Base-by-base conservation (phyloP, 2,888 invertebrate genomes). In the Bugula neritina region DNA sequence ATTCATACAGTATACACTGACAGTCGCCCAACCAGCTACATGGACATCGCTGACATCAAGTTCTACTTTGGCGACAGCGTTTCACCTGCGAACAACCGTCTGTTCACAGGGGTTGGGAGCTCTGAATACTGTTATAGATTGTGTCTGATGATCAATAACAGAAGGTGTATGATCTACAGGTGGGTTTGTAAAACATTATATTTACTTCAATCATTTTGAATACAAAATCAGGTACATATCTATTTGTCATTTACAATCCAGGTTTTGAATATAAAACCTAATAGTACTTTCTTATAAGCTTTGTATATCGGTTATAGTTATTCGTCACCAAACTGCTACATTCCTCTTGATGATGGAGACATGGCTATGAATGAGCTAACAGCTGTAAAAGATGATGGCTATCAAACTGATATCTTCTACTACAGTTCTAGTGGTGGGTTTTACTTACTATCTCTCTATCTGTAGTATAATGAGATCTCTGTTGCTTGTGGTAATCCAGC, bases 91-190 rank as follows among this genome's bases (percentile, higher is more conserved):
- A n/a, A 31, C 5, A 34, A 63, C 63, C 31, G 13, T 31, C 27
- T 3, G 63, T 27, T 63, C 13, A 25, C 27, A 3, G 63, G 63
- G 10, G 63, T 63, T 2, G n/a, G 5, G 1, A 63, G 63, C 31
- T 10, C 63, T 31, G 25, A 29, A 31, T 27, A 63, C 31, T 63
- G 63, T 34, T 63, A 63, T 27, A 63, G 63, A 34, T 1, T 63
- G 31, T 63, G 63, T 63, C 63, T 63, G 27, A 27, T 63, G 25
- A 3, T 27, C 31, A 25, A 63, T n/a, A 31, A n/a, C 31, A 31
- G 63, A 21, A 31, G 3, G 13, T 63, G 63, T 27, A 63, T 5
- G 27, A 21, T 63, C 2, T 63, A 31, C 63, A 63, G 63, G 63
- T 63, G 57, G 17, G 52, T 52, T n/a, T n/a, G n/a, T n/a, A n/a